Percentiles rank a stretch among this genome's conserved stretches.
Evolutionary conservation across 1,140 invertebrate genomes (phyloP).

Genomic region (Drosophila sulfurigaster): DNA sequence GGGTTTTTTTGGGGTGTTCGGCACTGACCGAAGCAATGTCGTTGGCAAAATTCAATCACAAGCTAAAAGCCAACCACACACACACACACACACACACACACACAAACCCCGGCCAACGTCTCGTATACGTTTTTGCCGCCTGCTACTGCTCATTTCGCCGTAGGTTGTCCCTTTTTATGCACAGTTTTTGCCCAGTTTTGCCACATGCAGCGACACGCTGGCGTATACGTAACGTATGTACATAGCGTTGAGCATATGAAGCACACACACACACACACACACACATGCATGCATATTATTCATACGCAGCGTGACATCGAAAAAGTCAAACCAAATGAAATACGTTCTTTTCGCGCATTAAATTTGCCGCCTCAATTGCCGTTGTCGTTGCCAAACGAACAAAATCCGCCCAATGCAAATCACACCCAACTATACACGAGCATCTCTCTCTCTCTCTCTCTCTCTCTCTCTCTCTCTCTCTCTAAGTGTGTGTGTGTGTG

Average conservation of each 20-base stretch:
- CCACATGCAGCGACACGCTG: constrained; percentile 59
- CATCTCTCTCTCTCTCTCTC: constrained; percentile 1
- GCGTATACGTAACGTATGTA: constrained; percentile 62
- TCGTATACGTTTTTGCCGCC: not conserved
- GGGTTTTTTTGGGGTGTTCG: not conserved
- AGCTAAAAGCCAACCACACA: constrained; percentile 22
- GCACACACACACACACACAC: not conserved
- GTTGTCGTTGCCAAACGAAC: constrained; percentile 43
- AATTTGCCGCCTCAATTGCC: constrained; percentile 75
- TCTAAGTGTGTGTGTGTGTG: constrained; percentile 8
- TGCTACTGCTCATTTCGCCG: not conserved
- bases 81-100: not conserved
- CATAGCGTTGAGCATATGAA: not conserved
- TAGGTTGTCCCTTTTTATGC: constrained; percentile 17
- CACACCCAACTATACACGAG: constrained; percentile 27
- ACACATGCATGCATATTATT: constrained; percentile 58
- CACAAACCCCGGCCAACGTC: not conserved
- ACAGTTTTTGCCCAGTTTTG: constrained; percentile 24
- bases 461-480: not conserved
- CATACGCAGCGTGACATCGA: constrained; percentile 78
- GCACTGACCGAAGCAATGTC: constrained; percentile 19
- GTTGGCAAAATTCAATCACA: constrained; percentile 44
- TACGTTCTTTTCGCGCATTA: constrained; percentile 74
- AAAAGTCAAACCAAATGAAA: constrained; percentile 69
- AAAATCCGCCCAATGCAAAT: constrained; percentile 51